Evolutionary conservation across 1,140 invertebrate species (phyloP).

Genomic region (Drosophila ambigua): DNA sequence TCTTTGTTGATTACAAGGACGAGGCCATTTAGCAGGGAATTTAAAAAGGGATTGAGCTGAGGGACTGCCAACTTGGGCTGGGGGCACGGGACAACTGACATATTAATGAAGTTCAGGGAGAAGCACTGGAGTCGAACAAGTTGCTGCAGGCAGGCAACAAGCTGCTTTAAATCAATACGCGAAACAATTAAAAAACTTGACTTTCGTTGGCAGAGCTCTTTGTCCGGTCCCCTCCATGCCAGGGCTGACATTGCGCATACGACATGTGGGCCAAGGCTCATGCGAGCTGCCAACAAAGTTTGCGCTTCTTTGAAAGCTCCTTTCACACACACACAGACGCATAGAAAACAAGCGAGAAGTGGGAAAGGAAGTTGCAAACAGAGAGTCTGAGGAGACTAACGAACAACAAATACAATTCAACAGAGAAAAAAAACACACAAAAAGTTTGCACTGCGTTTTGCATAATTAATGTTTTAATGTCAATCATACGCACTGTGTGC

Average conservation of each 20-base stretch:
- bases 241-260: constrained; percentile 57
- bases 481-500: constrained; percentile 78
- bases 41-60: no score
- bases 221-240: not conserved
- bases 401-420: constrained; percentile 45
- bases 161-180: constrained; percentile 75
- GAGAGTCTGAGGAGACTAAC: not conserved
- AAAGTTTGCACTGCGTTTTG: constrained; percentile 61
- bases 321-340: not conserved
- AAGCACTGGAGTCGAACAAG: constrained; percentile 22
- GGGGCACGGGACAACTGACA: constrained; percentile 29
- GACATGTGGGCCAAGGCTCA: constrained; percentile 40
- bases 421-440: not conserved
- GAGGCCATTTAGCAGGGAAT: constrained; percentile 57
- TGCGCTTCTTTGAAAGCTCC: constrained; percentile 1
- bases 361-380: constrained; percentile 9
- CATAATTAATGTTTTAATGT: constrained; percentile 81
- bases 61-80: no score
- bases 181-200: constrained; percentile 78
- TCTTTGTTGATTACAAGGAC: constrained; percentile 49
- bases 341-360: not conserved
- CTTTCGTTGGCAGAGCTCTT: constrained; percentile 32
- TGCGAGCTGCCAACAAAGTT: constrained; percentile 34
- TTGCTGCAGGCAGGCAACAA: constrained; percentile 42
- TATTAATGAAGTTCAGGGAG: constrained; percentile 64